Percentiles rank a stretch among this genome's conserved stretches.
Evolutionary conservation across 2,797 vertebrate genomes (phyloP).

Genomic region (Ispidina picta): DNA sequence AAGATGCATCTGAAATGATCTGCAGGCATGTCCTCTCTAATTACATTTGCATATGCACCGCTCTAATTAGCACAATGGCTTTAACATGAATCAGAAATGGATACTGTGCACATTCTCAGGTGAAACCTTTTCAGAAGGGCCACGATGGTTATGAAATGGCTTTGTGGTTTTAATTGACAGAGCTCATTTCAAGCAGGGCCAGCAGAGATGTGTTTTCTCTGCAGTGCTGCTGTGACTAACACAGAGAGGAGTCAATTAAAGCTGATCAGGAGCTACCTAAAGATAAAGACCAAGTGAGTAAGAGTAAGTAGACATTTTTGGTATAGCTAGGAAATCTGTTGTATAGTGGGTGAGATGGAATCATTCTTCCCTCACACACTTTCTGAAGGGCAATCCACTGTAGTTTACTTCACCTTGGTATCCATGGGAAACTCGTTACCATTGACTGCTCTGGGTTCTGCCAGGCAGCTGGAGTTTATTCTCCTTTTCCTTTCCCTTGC

Average conservation of each 20-base stretch:
- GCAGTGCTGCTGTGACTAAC: background rate
- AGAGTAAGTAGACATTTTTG: fast-evolving
- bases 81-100: constrained; percentile 26
- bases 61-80: constrained; percentile 55
- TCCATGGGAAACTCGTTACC: background rate
- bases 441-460: background rate
- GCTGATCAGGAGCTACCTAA: background rate
- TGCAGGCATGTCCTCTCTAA: constrained; percentile 55
- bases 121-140: background rate
- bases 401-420: background rate
- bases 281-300: background rate
- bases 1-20: constrained; percentile 45
- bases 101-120: background rate
- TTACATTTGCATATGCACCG: constrained; percentile 68
- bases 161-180: background rate
- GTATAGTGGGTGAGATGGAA: background rate
- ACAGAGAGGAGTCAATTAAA: background rate
- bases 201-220: background rate
- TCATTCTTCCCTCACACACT: background rate
- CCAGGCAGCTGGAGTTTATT: background rate
- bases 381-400: background rate
- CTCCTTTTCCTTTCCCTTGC: background rate
- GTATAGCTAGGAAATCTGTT: background rate
- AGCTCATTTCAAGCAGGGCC: background rate
- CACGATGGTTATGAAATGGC: background rate